Evolutionary conservation across 2,797 vertebrate genomes (phyloP).

Genomic region (Coranthus polyacanthus): DNA sequence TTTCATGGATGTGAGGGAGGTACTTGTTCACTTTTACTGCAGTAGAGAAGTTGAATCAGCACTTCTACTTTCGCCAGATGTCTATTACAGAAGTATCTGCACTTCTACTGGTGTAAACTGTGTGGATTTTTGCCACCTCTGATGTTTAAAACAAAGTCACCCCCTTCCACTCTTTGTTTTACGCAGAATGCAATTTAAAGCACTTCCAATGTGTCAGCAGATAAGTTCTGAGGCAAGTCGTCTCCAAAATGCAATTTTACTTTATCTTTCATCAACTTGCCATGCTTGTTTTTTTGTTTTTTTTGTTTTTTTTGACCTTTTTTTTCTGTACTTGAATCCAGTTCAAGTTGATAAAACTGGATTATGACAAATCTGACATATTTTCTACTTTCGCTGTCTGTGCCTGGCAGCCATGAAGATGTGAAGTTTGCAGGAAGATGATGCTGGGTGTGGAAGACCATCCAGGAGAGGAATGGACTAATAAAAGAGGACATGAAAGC

Average conservation of each 20-base stretch:
- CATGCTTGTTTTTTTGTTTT: neutral
- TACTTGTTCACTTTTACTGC: no score
- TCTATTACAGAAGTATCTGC: no score
- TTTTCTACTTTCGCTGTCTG: neutral
- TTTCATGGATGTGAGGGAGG: no score
- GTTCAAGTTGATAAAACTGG: neutral
- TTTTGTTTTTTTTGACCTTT: no score
- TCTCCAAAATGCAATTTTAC: neutral
- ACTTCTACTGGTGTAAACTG: no score
- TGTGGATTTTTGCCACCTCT: neutral
- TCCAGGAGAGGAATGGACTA: constrained; percentile 22
- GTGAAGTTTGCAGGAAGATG: constrained; percentile 36
- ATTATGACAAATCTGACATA: neutral
- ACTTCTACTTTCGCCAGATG: no score
- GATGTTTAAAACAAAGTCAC: neutral
- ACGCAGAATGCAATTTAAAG: neutral
- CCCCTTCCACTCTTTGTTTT: neutral
- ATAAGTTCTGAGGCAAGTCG: neutral
- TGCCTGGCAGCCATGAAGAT: constrained; percentile 4
- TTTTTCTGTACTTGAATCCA: no score
- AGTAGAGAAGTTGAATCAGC: no score
- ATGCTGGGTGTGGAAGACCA: constrained; percentile 11
- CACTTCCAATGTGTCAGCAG: constrained; percentile 7
- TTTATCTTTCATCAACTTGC: neutral
- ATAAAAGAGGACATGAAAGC: constrained; percentile 51